phyloP scores from a whole-genome alignment of 2,797 vertebrate genomes.

The Silurus aristotelis region DNA sequence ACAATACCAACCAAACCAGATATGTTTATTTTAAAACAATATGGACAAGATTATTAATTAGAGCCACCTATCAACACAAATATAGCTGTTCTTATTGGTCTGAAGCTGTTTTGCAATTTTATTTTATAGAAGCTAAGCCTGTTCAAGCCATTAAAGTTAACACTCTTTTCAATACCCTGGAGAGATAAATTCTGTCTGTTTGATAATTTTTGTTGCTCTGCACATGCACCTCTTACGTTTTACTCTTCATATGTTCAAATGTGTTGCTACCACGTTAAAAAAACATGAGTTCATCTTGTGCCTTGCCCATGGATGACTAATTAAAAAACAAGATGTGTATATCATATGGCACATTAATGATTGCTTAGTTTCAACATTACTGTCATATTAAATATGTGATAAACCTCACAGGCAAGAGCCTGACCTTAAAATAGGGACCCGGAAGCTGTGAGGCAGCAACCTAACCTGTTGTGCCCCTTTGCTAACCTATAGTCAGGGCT shows the following conservation, averaged over 20 bases:
- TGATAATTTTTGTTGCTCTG: neutral
- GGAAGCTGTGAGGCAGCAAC: neutral
- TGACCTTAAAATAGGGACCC: neutral
- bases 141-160: neutral
- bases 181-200: neutral
- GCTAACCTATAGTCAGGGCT: neutral
- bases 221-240: neutral
- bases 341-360: neutral
- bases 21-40: slow-evolving; percentile 25
- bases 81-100: neutral
- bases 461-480: neutral
- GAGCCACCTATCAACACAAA: slow-evolving; percentile 5
- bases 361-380: neutral
- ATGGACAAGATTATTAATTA: neutral
- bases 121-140: neutral
- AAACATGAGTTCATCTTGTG: neutral
- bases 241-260: neutral
- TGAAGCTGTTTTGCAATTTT: neutral
- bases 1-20: slow-evolving; percentile 52
- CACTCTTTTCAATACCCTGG: neutral
- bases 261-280: neutral
- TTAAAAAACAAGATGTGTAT: too few relatives aligned
- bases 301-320: neutral
- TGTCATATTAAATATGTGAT: neutral
- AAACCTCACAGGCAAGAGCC: neutral